phyloP scores from a whole-genome alignment of 2,797 vertebrate species.

The Platalea minor region DNA sequence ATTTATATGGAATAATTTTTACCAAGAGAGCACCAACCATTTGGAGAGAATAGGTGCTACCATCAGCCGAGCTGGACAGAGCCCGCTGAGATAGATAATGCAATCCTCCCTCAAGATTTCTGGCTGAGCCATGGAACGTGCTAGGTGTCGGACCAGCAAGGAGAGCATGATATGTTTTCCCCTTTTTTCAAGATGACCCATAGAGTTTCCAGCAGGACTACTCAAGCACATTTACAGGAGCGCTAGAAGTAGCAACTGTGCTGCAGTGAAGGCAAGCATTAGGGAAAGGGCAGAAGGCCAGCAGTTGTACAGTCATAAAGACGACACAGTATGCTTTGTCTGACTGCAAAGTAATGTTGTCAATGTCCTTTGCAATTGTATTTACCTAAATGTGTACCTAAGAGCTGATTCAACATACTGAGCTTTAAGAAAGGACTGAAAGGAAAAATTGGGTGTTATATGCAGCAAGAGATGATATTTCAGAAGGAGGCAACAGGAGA shows the following conservation, averaged over 20 bases:
- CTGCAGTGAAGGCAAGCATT: neutral
- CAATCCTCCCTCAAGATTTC: neutral
- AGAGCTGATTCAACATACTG: neutral
- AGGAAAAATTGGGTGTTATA: neutral
- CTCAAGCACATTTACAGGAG: neutral
- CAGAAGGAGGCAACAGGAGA: neutral
- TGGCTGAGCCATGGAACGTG: rapidly evolving
- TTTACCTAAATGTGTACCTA: neutral
- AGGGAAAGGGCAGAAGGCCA: neutral
- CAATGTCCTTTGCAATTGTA: neutral
- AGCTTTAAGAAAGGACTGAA: neutral
- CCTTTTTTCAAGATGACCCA: neutral
- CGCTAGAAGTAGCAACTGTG: neutral
- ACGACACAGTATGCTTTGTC: neutral
- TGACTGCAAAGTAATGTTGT: neutral
- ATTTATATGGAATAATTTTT: neutral
- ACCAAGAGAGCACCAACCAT: neutral
- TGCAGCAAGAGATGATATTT: neutral
- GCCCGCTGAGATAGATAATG: neutral
- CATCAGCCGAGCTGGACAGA: neutral
- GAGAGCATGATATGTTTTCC: rapidly evolving
- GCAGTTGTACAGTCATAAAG: neutral
- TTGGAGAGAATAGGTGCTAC: neutral
- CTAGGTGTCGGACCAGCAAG: neutral
- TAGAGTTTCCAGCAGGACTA: neutral